These are phyloP conservation scores for Dicranocentrus wangi DNA, from an alignment of 2,888 invertebrate genomes.

Conservation along the genomic window DNA sequence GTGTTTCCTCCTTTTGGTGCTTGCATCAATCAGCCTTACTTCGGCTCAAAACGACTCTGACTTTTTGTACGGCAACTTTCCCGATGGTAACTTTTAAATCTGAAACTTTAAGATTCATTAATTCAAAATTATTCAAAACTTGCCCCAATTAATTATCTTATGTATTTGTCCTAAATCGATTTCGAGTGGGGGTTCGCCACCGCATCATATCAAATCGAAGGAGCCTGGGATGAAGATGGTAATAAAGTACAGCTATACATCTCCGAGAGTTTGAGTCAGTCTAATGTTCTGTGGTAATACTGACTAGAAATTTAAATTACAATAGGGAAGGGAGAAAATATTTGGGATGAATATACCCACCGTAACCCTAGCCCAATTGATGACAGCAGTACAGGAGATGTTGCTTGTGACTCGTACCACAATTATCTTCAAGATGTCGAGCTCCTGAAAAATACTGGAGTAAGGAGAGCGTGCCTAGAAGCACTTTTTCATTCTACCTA, in stretches of 20 bases:
- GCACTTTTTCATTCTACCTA: too few species aligned
- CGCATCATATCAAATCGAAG: conserved; percentile 72
- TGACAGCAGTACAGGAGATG: conserved; percentile 75
- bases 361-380: conserved; percentile 74
- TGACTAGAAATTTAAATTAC: too few species aligned
- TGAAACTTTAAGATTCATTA: too few species aligned
- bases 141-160: too few species aligned
- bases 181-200: conserved; percentile 65
- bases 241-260: neutral
- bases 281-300: too few species aligned
- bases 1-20: neutral
- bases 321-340: conserved; percentile 80
- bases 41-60: conserved; percentile 56
- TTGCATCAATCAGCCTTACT: conserved; percentile 23
- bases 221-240: conserved; percentile 74
- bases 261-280: too few species aligned
- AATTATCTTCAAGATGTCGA: conserved; percentile 75
- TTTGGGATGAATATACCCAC: conserved; percentile 76
- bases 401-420: conserved; percentile 76
- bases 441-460: conserved; percentile 75
- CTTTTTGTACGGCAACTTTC: conserved; percentile 57
- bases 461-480: too few species aligned
- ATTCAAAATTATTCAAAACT: too few species aligned
- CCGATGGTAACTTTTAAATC: too few species aligned
- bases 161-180: too few species aligned